phyloP scores from a whole-genome alignment of 2,888 invertebrate genomes.

The Drosophila ustulata region DNA sequence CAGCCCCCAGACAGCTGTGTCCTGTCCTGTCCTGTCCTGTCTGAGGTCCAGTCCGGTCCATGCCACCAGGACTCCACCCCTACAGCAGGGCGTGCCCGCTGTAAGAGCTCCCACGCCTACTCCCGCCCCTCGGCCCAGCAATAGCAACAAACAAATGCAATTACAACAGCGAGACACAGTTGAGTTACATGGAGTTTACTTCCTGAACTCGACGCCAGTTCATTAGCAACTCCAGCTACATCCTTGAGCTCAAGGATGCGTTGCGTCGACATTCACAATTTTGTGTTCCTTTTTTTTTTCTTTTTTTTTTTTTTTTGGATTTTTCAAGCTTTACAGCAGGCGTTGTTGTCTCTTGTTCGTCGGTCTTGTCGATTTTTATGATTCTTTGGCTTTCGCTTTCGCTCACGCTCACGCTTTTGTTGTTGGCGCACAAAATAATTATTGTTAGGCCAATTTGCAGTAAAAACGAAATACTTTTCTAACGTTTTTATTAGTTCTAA shows the following conservation, averaged over 20 bases:
- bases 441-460: conserved; percentile 77
- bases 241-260: conserved; percentile 3
- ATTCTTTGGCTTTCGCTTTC: conserved; percentile 39
- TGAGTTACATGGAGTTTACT: conserved; percentile 22
- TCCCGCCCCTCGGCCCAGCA: no score
- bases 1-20: conserved; percentile 61
- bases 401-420: conserved; percentile 26
- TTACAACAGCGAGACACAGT: conserved; percentile 33
- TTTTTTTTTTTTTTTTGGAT: not conserved
- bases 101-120: conserved; percentile 11
- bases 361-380: conserved; percentile 49
- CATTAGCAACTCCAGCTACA: conserved; percentile 24
- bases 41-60: not conserved
- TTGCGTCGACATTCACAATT: conserved; percentile 6
- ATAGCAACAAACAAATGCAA: conserved; percentile 37
- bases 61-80: not conserved
- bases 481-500: conserved; percentile 75
- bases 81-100: conserved; percentile 23
- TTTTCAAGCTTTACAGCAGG: conserved; percentile 22
- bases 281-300: no score
- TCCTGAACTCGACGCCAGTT: conserved; percentile 20
- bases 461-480: conserved; percentile 73
- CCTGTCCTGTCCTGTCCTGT: not conserved
- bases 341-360: not conserved
- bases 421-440: conserved; percentile 68